A percentile compares a stretch with the other conserved stretches of the same genome.
These are phyloP conservation scores for Synanthedon vespiformis DNA, from an alignment of 2,888 invertebrate genomes.

Conservation along the genomic window DNA sequence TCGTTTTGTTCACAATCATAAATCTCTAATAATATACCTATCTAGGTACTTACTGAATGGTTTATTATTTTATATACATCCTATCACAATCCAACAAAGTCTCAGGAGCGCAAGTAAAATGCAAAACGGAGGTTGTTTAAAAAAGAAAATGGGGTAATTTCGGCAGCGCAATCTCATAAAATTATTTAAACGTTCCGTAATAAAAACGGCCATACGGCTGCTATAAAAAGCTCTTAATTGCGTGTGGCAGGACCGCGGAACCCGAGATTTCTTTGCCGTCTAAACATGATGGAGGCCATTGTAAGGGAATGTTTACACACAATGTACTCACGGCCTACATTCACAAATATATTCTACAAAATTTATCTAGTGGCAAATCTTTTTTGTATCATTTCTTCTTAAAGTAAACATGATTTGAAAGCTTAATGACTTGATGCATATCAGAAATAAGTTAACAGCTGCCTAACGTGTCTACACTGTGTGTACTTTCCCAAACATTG, in stretches of 20 bases:
- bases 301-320: background rate
- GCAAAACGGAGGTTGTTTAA: constrained; percentile 39
- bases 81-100: constrained; percentile 12
- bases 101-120: constrained; percentile 22
- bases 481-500: constrained; percentile 8
- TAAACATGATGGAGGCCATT: constrained; percentile 6
- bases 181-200: constrained; percentile 60
- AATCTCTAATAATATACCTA: too few relatives aligned
- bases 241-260: constrained; percentile 22
- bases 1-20: too few relatives aligned
- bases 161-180: constrained; percentile 57
- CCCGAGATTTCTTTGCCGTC: constrained; percentile 11
- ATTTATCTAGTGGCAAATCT: background rate
- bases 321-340: too few relatives aligned
- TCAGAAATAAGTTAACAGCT: too few relatives aligned
- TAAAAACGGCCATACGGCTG: constrained; percentile 53
- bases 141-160: constrained; percentile 56
- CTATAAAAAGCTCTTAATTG: constrained; percentile 54
- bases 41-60: too few relatives aligned
- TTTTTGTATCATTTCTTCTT: background rate
- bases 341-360: too few relatives aligned
- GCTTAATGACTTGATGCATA: too few relatives aligned
- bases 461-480: background rate
- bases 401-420: too few relatives aligned
- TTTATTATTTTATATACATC: background rate